phyloP scores from a whole-genome alignment of 2,113 vertebrate species.

The Sinosuthora webbiana region DNA sequence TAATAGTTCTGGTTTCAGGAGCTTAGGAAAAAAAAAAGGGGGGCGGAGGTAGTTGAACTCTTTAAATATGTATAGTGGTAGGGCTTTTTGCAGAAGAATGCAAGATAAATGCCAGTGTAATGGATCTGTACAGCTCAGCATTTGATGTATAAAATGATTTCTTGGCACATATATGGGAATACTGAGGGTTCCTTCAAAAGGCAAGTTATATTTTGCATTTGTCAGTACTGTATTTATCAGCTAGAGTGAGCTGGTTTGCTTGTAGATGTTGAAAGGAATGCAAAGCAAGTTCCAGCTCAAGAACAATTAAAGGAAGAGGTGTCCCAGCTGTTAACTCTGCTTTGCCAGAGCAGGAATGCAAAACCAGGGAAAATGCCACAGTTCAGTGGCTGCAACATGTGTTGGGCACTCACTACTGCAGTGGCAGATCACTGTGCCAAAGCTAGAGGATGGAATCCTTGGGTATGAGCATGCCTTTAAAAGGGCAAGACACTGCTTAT shows the following conservation, averaged over 20 bases:
- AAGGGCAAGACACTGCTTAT: background rate
- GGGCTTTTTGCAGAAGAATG: background rate
- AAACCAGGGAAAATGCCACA: background rate
- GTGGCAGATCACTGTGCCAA: background rate
- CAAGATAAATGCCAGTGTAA: background rate
- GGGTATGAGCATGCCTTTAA: fast-evolving
- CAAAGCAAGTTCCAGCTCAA: background rate
- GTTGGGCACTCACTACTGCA: background rate
- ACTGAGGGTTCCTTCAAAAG: background rate
- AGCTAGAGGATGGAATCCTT: background rate
- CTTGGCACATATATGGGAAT: background rate
- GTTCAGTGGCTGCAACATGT: background rate
- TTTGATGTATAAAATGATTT: background rate
- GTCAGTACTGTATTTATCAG: background rate
- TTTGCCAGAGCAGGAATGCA: background rate
- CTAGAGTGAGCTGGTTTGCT: background rate
- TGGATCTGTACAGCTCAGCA: background rate
- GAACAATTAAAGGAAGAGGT: background rate
- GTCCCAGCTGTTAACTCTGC: background rate
- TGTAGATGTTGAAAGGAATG: background rate
- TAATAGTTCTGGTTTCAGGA: background rate
- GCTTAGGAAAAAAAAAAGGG: background rate
- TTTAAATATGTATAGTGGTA: background rate
- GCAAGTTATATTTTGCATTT: background rate
- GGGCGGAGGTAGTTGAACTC: background rate